Percentiles rank a stretch among this genome's conserved stretches.
Conservation (phyloP, 2,888 invertebrate species). For the Cheilosia grossa region DNA sequence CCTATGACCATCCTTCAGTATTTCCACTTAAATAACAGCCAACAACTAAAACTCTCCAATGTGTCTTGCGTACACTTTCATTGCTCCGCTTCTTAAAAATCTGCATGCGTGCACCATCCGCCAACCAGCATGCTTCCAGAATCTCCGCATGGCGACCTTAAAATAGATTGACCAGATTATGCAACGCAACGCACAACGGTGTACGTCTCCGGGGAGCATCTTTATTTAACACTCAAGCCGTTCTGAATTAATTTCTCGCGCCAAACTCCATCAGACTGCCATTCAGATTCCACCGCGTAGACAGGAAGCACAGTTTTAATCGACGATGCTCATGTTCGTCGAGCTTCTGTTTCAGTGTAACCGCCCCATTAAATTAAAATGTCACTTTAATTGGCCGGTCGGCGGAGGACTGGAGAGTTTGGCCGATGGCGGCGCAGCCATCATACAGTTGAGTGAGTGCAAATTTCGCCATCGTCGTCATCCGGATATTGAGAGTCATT, state of each 20-base stretch:
- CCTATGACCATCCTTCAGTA: no score
- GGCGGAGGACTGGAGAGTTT: conserved; percentile 28
- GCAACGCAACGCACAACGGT: conserved; percentile 40
- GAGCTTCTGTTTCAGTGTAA: conserved; percentile 58
- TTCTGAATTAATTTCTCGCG: conserved; percentile 70
- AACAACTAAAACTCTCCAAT: not conserved
- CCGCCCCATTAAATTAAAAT: conserved; percentile 74
- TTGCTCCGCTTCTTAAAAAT: not conserved
- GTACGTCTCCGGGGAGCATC: conserved; percentile 48
- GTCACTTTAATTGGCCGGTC: conserved; percentile 68
- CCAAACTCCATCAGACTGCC: conserved; percentile 40
- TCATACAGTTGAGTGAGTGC: conserved; percentile 26
- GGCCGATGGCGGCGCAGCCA: conserved; percentile 15
- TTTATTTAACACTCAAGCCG: conserved; percentile 54
- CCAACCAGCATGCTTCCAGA: conserved; percentile 19
- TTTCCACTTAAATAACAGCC: not conserved
- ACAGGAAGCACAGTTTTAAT: conserved; percentile 55
- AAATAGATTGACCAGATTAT: conserved; percentile 62
- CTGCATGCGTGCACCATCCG: not conserved
- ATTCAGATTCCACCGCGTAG: conserved; percentile 22
- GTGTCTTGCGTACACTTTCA: not conserved
- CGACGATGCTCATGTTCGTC: conserved; percentile 41
- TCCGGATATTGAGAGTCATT: conserved; percentile 69
- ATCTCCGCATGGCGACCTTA: conserved; percentile 26
- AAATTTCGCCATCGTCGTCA: conserved; percentile 55